Conservation (phyloP, 2,797 vertebrate genomes). For the Enteromius unitaeniatus region DNA sequence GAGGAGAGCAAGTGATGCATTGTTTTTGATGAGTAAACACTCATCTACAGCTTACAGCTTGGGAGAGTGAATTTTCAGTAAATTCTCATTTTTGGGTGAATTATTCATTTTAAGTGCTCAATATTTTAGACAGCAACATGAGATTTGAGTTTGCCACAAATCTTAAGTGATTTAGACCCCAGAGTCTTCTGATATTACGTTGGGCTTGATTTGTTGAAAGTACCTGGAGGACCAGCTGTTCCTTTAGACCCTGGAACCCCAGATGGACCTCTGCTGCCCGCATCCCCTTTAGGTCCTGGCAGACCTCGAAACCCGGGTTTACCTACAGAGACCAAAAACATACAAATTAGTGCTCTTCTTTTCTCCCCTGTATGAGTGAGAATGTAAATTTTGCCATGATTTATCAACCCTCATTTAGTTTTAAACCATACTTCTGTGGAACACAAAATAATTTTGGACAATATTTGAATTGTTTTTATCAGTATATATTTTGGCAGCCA, state of each 20-base stretch:
- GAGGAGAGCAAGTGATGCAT: not conserved
- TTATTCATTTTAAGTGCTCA: not conserved
- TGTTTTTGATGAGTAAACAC: not conserved
- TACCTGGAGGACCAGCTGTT: conserved; percentile 84
- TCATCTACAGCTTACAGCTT: not conserved
- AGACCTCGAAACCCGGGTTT: conserved; percentile 76
- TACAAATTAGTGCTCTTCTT: not conserved
- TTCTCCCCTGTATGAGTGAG: not conserved
- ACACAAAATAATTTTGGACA: not conserved
- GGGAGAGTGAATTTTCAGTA: not conserved
- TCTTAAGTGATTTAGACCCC: not conserved
- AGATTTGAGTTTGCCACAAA: not conserved
- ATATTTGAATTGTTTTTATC: not conserved
- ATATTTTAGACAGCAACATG: conserved; percentile 45
- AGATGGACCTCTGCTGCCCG: conserved; percentile 77
- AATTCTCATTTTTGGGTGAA: not conserved
- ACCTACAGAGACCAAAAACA: conserved; percentile 68
- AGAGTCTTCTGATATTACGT: not conserved
- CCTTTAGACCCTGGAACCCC: conserved; percentile 83
- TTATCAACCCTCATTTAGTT: not conserved
- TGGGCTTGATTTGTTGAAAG: conserved; percentile 37
- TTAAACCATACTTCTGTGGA: not conserved
- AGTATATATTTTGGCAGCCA: not conserved
- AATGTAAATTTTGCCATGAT: not conserved
- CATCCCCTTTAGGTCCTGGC: conserved; percentile 83